Evolutionary conservation across 2,797 vertebrate species (phyloP).

Genomic region (Smutsia temminckii): DNA sequence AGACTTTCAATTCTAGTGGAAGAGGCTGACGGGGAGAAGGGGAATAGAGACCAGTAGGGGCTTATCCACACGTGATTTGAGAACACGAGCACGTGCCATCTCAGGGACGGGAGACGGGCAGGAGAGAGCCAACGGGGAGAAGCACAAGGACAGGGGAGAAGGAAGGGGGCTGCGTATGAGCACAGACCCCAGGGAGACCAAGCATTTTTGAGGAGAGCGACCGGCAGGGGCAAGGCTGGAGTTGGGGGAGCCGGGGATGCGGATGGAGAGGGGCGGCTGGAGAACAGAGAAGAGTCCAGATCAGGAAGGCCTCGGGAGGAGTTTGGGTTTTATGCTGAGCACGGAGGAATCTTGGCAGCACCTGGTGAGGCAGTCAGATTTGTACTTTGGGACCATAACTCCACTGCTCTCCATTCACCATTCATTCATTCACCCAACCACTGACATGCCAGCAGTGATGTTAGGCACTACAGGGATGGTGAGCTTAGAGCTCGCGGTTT

Average conservation of each 20-base stretch:
- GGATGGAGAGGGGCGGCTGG: background rate
- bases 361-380: background rate
- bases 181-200: background rate
- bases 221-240: too few relatives aligned
- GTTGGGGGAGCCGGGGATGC: fast-evolving
- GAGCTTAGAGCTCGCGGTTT: background rate
- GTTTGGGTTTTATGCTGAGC: background rate
- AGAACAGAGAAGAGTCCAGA: background rate
- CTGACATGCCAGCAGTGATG: background rate
- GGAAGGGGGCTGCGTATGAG: fast-evolving
- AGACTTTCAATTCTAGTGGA: background rate
- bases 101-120: too few relatives aligned
- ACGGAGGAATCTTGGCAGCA: background rate
- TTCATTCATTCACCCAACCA: background rate
- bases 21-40: background rate
- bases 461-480: background rate
- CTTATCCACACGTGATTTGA: background rate
- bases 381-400: background rate
- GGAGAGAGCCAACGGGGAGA: too few relatives aligned
- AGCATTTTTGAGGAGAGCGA: background rate
- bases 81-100: too few relatives aligned
- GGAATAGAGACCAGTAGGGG: background rate
- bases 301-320: background rate
- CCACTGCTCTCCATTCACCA: background rate
- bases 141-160: fast-evolving